Evolutionary conservation across 1,140 invertebrate species (phyloP), one percentile per base, ranked within the genome.

Genomic region (Cherax quadricarinatus): DNA sequence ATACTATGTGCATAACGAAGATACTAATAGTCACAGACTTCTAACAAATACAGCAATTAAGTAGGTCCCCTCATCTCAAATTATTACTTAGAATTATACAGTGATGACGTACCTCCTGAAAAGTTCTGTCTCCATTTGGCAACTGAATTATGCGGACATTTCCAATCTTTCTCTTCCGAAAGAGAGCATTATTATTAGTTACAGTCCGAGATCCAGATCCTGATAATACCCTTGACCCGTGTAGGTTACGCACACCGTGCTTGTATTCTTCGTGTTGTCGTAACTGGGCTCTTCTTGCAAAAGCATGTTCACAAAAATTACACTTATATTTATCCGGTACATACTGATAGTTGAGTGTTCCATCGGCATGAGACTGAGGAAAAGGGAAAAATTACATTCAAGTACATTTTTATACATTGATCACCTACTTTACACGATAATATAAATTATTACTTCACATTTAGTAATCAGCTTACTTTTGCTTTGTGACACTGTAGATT

Each of bases 401-500:
- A 2, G 30, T 41, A 41, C 30, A 41, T 41, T 41, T 41, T 41
- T 41, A 41, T 41, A 41, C 30, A 41, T 41, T 41, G 30, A 41
- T 41, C 2, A 41, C 30, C 30, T 41, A 41, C 30, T 41, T 41
- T 41, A 41, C 30, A 41, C 30, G 0, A 41, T 41, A 41, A 41
- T 41, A 30, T 30, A 6, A 75, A 75, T 66, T 66, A 75, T 30
- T 7, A 75, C 3, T 75, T 7, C 6, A 30, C n/a, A 21, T 30
- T 12, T 30, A 24, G 30, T 30, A 75, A 30, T 24, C n/a, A 21
- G 16, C 60, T 92, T 87, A 93, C 93, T 82, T 92, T 87, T 84
- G 91, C 89, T 88, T 97, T 97, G 94, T 97, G 97, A 94, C 97
- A 97, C 89, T 97, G 97, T n/a, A 99, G 96, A 95, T 99, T 98